These are phyloP conservation scores for Oryctolagus cuniculus DNA, from an alignment of 2,113 vertebrate genomes.

Conservation along the genomic window mOryCun1.1 NC_091451.1:37910501-37911000, in stretches of 20 bases:
- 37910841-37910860: not conserved
- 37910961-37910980: not conserved
- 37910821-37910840: not conserved
- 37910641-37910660: slow-evolving; percentile 98
- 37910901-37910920: slow-evolving; percentile 29
- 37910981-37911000: not conserved
- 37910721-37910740: not conserved
- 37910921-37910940: not conserved
- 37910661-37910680: slow-evolving; percentile 96
- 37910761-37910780: slow-evolving; percentile 22
- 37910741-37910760: not conserved
- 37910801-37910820: slow-evolving; percentile 35
- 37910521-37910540: not conserved
- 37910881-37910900: slow-evolving; percentile 25
- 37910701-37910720: slow-evolving; percentile 94
- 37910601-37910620: not conserved
- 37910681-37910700: slow-evolving; percentile 97
- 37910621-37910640: slow-evolving; percentile 50
- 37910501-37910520: not conserved
- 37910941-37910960: slow-evolving; percentile 31
- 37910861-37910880: not conserved
- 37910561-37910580: not conserved
- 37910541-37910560: not conserved
- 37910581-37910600: not conserved
- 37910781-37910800: slow-evolving; percentile 45